Evolutionary conservation across 2,888 invertebrate species (phyloP), one percentile per base, ranked within the genome.

Genomic region (Eristalis pertinax): DNA sequence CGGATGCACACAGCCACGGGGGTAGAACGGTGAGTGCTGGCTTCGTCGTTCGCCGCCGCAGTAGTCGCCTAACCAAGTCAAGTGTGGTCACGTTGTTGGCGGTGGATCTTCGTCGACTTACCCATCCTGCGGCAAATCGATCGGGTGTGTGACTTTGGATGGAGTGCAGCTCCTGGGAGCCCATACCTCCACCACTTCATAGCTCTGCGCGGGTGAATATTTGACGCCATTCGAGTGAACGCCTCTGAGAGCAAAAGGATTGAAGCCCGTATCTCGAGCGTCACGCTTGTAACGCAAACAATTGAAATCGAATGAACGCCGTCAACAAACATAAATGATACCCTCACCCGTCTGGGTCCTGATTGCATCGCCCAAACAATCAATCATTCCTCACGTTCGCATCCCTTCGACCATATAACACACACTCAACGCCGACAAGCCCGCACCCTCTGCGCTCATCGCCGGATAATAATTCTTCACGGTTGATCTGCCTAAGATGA

Each of bases 1-100:
- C 64, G 75, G 82, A 73, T 68, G 67, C 22, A 41, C 75, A 43
- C 64, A 81, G 41, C 26, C 73, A 67, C 68, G 56, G 38, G 35
- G 38, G 8, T 38, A 19, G 8, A 19, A 19, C 19, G 50, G 50
- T 19, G 50, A 50, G 50, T n/a, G n/a, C n/a, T 5, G 43, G 7
- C 43, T 50, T n/a, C 19, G 43, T 13, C n/a, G n/a, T 43, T 2
- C 13, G n/a, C 15, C 43, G 15, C 19, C 1, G 50, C 43, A 7
- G 43, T n/a, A 43, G 41, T 15, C 15, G 41, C 15, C 41, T 15
- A 41, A 41, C 11, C 41, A 41, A 41, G 11, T 41, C 41, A 41
- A 41, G 41, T 43, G 43, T 43, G 43, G 1, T 0, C 4, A n/a
- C 7, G 50, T 19, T 8, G 50, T 0, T n/a, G 8, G 32, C 1